A percentile compares a stretch with the other conserved stretches of the same genome.
These are phyloP conservation scores for Hirudo medicinalis DNA, from an alignment of 1,140 invertebrate genomes.

Conservation along the genomic window DNA sequence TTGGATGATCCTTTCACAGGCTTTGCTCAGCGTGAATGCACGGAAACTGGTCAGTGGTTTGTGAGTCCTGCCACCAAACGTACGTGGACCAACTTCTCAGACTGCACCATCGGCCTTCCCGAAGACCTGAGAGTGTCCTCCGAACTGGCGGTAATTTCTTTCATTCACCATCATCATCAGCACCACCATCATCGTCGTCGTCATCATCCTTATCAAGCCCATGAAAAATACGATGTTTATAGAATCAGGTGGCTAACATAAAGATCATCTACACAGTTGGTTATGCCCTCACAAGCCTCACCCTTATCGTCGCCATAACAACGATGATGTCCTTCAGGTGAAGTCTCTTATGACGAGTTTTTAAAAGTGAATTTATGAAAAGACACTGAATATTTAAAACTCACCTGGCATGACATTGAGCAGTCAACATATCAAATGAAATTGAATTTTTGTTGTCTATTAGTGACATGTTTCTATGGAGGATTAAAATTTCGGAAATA, in stretches of 20 bases:
- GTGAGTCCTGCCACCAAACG: slow-evolving; percentile 26
- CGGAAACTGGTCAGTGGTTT: slow-evolving; percentile 32
- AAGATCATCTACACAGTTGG: slow-evolving; percentile 55
- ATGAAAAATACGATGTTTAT: slow-evolving; percentile 24
- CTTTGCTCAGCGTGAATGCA: slow-evolving; percentile 24
- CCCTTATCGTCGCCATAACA: slow-evolving; percentile 52
- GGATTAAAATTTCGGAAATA: too few relatives aligned
- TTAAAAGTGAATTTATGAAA: too few relatives aligned
- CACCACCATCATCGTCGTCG: too few relatives aligned
- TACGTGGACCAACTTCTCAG: slow-evolving; percentile 33
- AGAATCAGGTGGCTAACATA: slow-evolving; percentile 50
- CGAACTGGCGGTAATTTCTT: not conserved
- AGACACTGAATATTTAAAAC: too few relatives aligned
- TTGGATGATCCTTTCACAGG: not conserved
- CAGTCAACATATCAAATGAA: too few relatives aligned
- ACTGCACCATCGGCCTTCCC: not conserved
- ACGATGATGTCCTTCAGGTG: slow-evolving; percentile 58
- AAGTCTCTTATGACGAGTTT: slow-evolving; percentile 23
- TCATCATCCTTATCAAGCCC: too few relatives aligned
- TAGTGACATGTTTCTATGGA: too few relatives aligned
- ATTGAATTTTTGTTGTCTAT: too few relatives aligned
- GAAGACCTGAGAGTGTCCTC: not conserved
- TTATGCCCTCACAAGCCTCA: slow-evolving; percentile 54
- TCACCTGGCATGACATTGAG: too few relatives aligned
- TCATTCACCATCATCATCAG: not conserved